These are phyloP conservation scores for Pyralis farinalis DNA, from an alignment of 2,888 invertebrate genomes.

Conservation along the genomic window DNA sequence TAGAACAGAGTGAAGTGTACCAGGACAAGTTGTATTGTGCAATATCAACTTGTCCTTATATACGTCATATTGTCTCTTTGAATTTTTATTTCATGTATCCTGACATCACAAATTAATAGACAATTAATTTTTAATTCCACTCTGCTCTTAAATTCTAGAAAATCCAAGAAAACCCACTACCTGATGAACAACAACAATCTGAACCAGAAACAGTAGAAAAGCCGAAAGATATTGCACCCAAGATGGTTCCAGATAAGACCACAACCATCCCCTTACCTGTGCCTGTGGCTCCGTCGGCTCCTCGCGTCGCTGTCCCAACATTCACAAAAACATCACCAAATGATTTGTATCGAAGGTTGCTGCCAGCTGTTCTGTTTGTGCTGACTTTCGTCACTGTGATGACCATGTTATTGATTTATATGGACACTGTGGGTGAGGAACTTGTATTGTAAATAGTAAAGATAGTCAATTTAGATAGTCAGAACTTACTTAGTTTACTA, in stretches of 20 bases:
- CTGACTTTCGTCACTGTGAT: conserved; percentile 90
- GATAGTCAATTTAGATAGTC: too few relatives aligned
- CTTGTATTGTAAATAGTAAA: too few relatives aligned
- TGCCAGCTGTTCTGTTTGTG: conserved; percentile 87
- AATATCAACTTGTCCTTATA: too few relatives aligned
- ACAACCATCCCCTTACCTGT: conserved; percentile 24
- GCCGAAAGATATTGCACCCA: conserved; percentile 29
- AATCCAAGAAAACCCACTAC: conserved; percentile 47
- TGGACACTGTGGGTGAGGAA: conserved; percentile 88
- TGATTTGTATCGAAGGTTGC: conserved; percentile 71
- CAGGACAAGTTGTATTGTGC: too few relatives aligned
- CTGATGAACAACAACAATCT: conserved; percentile 24
- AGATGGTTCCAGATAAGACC: conserved; percentile 21
- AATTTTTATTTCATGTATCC: too few relatives aligned
- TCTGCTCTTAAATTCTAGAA: too few relatives aligned
- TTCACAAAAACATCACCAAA: conserved; percentile 65
- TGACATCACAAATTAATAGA: too few relatives aligned
- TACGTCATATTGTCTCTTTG: too few relatives aligned
- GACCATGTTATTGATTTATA: conserved; percentile 88
- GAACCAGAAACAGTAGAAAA: conserved; percentile 27
- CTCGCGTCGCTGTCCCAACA: conserved; percentile 42
- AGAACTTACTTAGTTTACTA: too few relatives aligned
- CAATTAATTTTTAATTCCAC: too few relatives aligned
- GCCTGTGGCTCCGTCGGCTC: conserved; percentile 22
- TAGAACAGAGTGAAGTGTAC: too few relatives aligned